A percentile compares a stretch with the other conserved stretches of the same genome.
phyloP scores from a whole-genome alignment of 1,140 invertebrate genomes.

The Heliconius melpomene region DNA sequence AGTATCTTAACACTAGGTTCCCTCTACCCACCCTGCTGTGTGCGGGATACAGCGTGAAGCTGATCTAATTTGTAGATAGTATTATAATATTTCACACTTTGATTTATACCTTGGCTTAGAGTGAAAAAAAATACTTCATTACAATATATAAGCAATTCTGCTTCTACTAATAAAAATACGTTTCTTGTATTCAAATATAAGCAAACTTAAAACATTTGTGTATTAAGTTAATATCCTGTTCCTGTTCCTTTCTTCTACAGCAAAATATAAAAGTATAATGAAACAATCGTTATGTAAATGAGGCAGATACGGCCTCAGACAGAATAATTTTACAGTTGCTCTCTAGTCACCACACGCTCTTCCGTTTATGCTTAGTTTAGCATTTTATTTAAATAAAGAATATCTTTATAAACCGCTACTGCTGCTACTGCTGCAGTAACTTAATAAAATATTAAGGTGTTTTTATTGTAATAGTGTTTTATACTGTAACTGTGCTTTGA shows the following conservation, averaged over 20 bases:
- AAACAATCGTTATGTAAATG: slow-evolving; percentile 47
- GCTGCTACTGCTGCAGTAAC: not conserved
- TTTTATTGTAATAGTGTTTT: not conserved
- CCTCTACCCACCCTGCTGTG: too few relatives aligned
- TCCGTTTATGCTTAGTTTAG: slow-evolving; percentile 35
- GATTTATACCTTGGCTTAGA: too few relatives aligned
- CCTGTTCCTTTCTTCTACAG: slow-evolving; percentile 1
- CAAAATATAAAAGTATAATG: slow-evolving; percentile 35
- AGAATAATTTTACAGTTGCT: slow-evolving; percentile 38
- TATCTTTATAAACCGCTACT: slow-evolving; percentile 21
- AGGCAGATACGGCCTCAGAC: slow-evolving; percentile 28
- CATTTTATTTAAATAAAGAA: slow-evolving; percentile 38
- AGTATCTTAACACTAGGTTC: too few relatives aligned
- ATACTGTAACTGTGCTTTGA: not conserved
- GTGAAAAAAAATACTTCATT: too few relatives aligned
- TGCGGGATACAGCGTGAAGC: too few relatives aligned
- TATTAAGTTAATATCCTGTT: slow-evolving; percentile 1
- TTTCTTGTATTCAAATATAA: not conserved
- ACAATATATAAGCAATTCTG: too few relatives aligned
- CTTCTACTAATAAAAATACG: not conserved
- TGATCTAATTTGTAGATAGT: too few relatives aligned
- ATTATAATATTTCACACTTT: too few relatives aligned
- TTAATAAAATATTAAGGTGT: not conserved
- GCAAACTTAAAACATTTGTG: not conserved
- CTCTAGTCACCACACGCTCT: slow-evolving; percentile 18